These are phyloP conservation scores for Turdus rufiventris DNA, from an alignment of 2,113 vertebrate genomes.

Conservation along the genomic window DNA sequence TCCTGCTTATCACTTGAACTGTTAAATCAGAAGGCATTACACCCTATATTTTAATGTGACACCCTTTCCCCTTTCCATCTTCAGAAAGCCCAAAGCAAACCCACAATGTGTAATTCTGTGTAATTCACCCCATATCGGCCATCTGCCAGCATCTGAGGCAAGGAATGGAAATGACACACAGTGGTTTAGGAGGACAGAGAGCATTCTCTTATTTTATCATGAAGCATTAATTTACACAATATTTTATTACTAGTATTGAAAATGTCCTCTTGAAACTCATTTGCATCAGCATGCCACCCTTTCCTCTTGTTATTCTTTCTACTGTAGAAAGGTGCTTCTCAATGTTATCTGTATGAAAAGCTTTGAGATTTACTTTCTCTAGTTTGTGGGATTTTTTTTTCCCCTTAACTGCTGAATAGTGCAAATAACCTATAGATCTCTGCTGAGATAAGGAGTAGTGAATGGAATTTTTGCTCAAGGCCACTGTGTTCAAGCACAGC, in stretches of 20 bases:
- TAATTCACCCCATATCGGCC: neutral
- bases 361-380: conserved; percentile 5
- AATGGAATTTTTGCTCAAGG: conserved; percentile 43
- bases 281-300: neutral
- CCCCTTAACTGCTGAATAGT: neutral
- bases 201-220: neutral
- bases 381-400: neutral
- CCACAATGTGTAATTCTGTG: neutral
- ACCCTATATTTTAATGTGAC: neutral
- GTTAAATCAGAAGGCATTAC: neutral
- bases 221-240: neutral
- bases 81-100: neutral
- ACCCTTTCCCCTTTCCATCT: neutral
- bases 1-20: neutral
- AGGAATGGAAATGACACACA: neutral
- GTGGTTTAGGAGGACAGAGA: neutral
- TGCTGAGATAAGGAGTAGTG: neutral
- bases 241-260: neutral
- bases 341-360: neutral
- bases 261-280: neutral
- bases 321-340: neutral
- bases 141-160: neutral
- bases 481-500: neutral
- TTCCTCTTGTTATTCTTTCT: neutral
- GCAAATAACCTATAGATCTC: conserved; percentile 32